Base-by-base conservation (phyloP, 2,797 vertebrate genomes). In the Melopsittacus undulatus region DNA sequence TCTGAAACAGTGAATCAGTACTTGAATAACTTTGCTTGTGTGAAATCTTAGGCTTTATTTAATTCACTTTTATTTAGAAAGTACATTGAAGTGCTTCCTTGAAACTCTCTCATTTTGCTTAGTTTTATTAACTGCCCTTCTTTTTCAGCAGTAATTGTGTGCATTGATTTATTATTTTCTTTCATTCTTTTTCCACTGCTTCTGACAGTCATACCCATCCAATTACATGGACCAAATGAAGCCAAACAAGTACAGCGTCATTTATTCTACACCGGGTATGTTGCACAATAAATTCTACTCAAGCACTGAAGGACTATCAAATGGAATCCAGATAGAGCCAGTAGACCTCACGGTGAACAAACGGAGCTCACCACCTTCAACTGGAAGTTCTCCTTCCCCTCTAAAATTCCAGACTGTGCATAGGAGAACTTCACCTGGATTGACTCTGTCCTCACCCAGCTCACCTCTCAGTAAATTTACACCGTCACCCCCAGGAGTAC, bases 291-390 rank as follows among this genome's bases (percentile, higher is more conserved):
- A 98, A 95, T 98, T 98, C 93, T 98, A 98, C 70, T 98, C 97
- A 45, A 94, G 80, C 62, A 92, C 96, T 1, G 97, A 98, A 67
- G 98, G 96, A 96, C 97, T 98, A 59, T 96, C 97, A 8, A 97
- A 97, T 10, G 98, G 98, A 84, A 97, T 98, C 89, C 99, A 99
- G 98, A 91, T 99, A 96, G 99, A 99, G 95, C 99, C 99, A 0
- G 99, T 99, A 70, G 99, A 99, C 96, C 98, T 99, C 78, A 99
- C 99, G 0, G 96, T 99, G 95, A 99, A 98, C 97, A 99, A 99
- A 97, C 98, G 98, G 40, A 97, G 98, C 68, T 99, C 99, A 0
- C 98, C 99, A 49, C 97, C 98, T 57, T 98, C 98, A 0, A 95
- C 98, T 3, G 98, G 98, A 72, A 98, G 92, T 74, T 98, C 98